Conservation (phyloP, 2,888 invertebrate genomes). For the Thymelicus sylvestris region DNA sequence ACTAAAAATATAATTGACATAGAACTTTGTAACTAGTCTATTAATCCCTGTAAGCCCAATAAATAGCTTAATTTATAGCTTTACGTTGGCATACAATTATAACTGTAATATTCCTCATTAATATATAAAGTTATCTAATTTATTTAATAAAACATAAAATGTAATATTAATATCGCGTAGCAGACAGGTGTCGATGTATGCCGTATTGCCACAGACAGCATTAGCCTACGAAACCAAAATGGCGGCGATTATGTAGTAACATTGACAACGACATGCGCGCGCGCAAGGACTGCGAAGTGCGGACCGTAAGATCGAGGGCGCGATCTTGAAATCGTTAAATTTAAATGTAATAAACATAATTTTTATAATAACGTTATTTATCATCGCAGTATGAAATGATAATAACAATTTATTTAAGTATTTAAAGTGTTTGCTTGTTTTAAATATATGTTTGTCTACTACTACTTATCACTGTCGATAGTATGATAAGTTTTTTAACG, state of each 20-base stretch:
- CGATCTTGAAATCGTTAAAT: conserved; percentile 21
- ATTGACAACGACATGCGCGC: conserved; percentile 43
- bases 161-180: conserved; percentile 14
- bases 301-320: conserved; percentile 14
- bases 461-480: too few relatives aligned
- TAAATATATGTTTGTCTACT: too few relatives aligned
- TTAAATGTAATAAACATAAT: not conserved
- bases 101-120: not conserved
- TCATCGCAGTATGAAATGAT: too few relatives aligned
- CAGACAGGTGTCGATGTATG: conserved; percentile 26
- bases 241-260: conserved; percentile 41
- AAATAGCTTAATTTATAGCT: not conserved
- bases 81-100: not conserved
- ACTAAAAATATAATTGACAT: not conserved
- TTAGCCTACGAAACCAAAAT: conserved; percentile 29
- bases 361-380: too few relatives aligned
- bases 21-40: not conserved
- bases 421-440: too few relatives aligned
- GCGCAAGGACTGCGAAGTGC: conserved; percentile 13
- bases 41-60: not conserved
- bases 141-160: not conserved
- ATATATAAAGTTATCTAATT: not conserved
- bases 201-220: conserved; percentile 11
- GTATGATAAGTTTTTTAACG: too few relatives aligned
- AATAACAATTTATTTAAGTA: too few relatives aligned